Evolutionary conservation across 2,888 invertebrate species (phyloP).

Genomic region (Macrosoma leucophasiata): DNA sequence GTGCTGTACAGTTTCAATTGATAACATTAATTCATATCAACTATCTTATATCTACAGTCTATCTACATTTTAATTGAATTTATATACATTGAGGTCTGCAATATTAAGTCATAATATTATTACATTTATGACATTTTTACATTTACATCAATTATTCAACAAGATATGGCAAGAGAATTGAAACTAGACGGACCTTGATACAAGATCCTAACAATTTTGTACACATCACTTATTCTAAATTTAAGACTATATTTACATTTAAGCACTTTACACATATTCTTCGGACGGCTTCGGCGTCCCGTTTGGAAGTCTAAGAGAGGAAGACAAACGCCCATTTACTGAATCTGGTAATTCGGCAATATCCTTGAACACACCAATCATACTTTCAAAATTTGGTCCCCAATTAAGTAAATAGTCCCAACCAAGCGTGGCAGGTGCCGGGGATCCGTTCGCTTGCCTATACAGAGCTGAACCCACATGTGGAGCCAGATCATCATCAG

Average conservation of each 20-base stretch:
- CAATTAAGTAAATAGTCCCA: constrained; percentile 97
- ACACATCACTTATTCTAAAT: constrained; percentile 40
- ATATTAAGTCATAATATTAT: constrained; percentile 19
- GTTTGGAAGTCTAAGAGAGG: constrained; percentile 83
- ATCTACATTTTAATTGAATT: constrained; percentile 26
- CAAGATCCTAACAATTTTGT: constrained; percentile 64
- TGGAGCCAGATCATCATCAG: constrained; percentile 92
- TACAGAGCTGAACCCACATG: constrained; percentile 87
- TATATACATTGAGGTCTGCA: constrained; percentile 40
- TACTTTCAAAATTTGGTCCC: constrained; percentile 96
- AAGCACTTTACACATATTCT: constrained; percentile 80
- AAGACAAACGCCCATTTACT: constrained; percentile 82
- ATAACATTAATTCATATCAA: constrained; percentile 17
- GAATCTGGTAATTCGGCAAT: constrained; percentile 95
- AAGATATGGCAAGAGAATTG: constrained; percentile 68
- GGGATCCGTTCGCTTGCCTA: constrained; percentile 86
- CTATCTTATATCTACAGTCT: constrained; percentile 20
- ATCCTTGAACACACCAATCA: constrained; percentile 97
- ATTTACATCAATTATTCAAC: constrained; percentile 37
- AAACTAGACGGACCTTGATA: constrained; percentile 64
- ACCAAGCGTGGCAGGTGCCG: constrained; percentile 86
- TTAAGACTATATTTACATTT: constrained; percentile 29
- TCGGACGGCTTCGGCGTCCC: constrained; percentile 91
- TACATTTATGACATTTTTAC: constrained; percentile 18
- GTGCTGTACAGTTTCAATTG: constrained; percentile 19